Evolutionary conservation across 2,888 invertebrate genomes (phyloP), one percentile per base, ranked within the genome.

Genomic region (Dasysyrphus albostriatus): DNA sequence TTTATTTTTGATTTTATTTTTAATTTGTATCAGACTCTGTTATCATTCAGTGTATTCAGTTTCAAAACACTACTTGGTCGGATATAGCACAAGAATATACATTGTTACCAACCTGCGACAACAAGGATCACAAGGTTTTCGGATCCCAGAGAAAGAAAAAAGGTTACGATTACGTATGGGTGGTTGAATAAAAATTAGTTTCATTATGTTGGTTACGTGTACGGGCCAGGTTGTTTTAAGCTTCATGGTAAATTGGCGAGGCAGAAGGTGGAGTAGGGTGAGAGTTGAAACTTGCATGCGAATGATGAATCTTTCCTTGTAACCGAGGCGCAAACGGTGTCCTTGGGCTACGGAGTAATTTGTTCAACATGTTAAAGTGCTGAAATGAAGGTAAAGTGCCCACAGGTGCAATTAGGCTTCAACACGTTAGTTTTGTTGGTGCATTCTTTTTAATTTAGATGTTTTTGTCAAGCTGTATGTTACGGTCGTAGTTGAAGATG

Each of bases 351-450:
- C 75, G 47, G 39, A 75, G 69, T 37, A 81, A 70, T 75, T 70
- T 70, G 75, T 70, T 44, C 63, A 63, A 37, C 75, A 54, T 75
- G 47, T 70, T 56, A 74, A 70, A 81, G 63, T 75, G 39, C 39
- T 75, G 70, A 63, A 75, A 81, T 70, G 81, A 81, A 81, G 81
- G 81, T 75, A 81, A 81, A 75, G 81, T 75, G 75, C 81, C 81
- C 75, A 70, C 69, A 81, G 81, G 81, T 81, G 75, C 81, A 81
- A 81, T 81, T 75, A 81, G 70, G 44, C 63, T 61, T 74, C 70
- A 75, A 75, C 70, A 81, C 75, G 69, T 74, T 69, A 67, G 24
- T 63, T 69, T 61, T 78, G 63, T 78, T 75, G 54, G 37, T 75
- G 54, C 61, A 78, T 61, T 61, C 61, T 61, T 70, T 78, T 78